Evolutionary conservation across 2,113 vertebrate genomes (phyloP).

Genomic region (Globicephala melas): DNA sequence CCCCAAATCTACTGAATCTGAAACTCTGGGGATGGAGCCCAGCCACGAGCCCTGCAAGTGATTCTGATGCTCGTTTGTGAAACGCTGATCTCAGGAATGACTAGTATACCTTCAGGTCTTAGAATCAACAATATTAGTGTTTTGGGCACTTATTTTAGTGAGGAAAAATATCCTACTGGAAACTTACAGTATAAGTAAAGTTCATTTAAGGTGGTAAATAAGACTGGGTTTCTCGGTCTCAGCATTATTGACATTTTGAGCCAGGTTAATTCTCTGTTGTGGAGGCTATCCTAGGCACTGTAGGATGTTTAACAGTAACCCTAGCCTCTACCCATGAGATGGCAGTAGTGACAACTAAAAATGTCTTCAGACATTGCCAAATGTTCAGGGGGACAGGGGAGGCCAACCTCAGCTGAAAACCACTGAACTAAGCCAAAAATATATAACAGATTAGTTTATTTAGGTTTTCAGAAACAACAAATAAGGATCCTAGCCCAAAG

Average conservation of each 20-base stretch:
- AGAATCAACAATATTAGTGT: neutral
- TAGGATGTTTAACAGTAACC: neutral
- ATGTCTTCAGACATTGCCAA: neutral
- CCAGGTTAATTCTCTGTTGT: neutral
- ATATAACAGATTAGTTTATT: neutral
- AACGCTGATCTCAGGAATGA: neutral
- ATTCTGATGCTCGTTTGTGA: neutral
- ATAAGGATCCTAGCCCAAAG: neutral
- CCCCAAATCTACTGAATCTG: neutral
- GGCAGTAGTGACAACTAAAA: neutral
- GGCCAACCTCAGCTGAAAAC: neutral
- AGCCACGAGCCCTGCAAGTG: neutral
- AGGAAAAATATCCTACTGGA: neutral
- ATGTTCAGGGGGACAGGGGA: too few species aligned
- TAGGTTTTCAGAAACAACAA: constrained; percentile 19
- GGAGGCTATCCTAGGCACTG: neutral
- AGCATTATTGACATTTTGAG: neutral
- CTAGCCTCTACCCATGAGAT: neutral
- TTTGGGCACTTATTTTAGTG: neutral
- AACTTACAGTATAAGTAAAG: neutral
- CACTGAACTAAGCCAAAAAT: neutral
- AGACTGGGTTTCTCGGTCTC: neutral
- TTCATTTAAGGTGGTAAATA: neutral
- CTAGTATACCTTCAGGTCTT: neutral
- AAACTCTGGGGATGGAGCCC: neutral